Evolutionary conservation across 2,888 invertebrate genomes (phyloP), one percentile per base, ranked within the genome.

Genomic region (Eucera pruinosa): DNA sequence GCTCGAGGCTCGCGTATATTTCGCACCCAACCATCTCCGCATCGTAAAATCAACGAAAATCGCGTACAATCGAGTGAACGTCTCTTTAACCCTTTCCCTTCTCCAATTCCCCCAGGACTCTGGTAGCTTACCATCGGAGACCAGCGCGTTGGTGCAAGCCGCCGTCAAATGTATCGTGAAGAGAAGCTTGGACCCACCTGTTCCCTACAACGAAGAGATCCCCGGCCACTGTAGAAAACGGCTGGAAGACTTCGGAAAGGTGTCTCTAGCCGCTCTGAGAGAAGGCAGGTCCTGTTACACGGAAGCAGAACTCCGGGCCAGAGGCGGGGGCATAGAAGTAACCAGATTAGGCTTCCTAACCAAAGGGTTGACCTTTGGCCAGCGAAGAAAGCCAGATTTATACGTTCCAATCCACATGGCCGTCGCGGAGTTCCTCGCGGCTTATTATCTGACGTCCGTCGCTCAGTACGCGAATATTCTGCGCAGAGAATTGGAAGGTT

Each of bases 381-480:
- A 93, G 20, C 90, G 92, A 77, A 91, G 93, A 62, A 93, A 93
- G 71, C 89, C 90, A 0, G 93, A 93, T 72, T 87, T 92, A 25
- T 93, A 92, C 86, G 92, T 93, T 13, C 93, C 94, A 1, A 91
- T 94, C 43, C 94, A 94, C 85, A 91, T 93, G 57, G 93, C 93
- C 1, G 92, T 94, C 76, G 93, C 93, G 18, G 94, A 94, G 81
- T 94, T 93, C 83, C 88, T 94, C n/a, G 93, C 94, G 1, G 94
- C 94, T 0, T 94, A 94, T 82, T 94, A 94, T 85, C 91, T 94
- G n/a, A 93, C 93, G 0, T 94, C 94, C 0, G 90, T 94, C 5
- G 93, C 93, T 5, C 93, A 93, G 81, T 93, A 94, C 78, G 93
- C 94, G 0, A 93, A 93, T 57, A 92, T 94, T 18, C 88, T 94